A percentile compares a stretch with the other conserved stretches of the same genome.
Evolutionary conservation across 2,888 invertebrate genomes (phyloP).

Genomic region (Sabellastarte sp.): DNA sequence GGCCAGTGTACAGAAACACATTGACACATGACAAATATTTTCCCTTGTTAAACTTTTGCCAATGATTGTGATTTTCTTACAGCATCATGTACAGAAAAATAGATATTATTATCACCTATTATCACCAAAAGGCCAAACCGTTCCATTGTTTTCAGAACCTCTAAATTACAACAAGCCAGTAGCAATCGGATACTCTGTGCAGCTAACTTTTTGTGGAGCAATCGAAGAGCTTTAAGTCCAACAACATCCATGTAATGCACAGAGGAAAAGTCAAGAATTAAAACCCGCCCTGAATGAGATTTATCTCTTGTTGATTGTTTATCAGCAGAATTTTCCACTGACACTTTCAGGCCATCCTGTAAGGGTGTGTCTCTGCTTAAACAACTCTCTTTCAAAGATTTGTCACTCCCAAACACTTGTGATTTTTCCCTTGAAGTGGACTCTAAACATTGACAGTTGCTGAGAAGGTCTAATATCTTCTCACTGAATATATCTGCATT

Average conservation of each 20-base stretch:
- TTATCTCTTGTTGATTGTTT: no score
- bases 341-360: no score
- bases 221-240: slow-evolving; percentile 32
- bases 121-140: not conserved
- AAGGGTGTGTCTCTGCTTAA: no score
- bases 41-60: no score
- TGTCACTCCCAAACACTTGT: no score
- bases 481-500: not conserved
- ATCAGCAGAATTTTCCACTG: no score
- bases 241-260: not conserved
- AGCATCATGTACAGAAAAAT: not conserved
- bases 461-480: not conserved
- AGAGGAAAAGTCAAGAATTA: not conserved
- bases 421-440: not conserved
- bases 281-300: not conserved
- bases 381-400: no score
- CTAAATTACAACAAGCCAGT: not conserved
- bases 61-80: not conserved
- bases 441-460: not conserved
- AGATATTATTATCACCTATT: not conserved
- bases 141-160: not conserved
- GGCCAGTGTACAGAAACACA: no score
- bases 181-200: not conserved
- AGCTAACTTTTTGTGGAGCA: slow-evolving; percentile 30
- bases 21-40: no score